Evolutionary conservation across 1,140 invertebrate species (phyloP).

Genomic region (Cryptotermes secundus): DNA sequence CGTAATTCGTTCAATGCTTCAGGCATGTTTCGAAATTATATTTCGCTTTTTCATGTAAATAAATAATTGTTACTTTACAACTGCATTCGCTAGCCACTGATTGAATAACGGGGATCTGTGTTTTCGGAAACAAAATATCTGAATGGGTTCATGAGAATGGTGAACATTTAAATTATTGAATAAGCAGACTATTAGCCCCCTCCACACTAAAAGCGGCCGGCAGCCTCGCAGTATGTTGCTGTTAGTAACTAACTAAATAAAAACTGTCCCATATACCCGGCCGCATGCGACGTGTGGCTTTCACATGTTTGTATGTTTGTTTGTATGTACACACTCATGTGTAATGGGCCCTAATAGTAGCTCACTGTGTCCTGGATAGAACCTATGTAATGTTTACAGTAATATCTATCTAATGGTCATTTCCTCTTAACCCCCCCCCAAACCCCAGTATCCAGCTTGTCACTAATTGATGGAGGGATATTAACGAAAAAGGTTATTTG

Average conservation of each 20-base stretch:
- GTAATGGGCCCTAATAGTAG: constrained; percentile 5
- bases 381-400: background rate
- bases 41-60: background rate
- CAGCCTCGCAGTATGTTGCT: background rate
- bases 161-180: constrained; percentile 4
- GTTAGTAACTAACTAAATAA: background rate
- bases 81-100: background rate
- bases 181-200: background rate
- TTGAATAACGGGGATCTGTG: background rate
- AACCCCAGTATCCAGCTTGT: background rate
- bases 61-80: background rate
- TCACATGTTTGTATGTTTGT: background rate
- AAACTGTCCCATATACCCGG: constrained; percentile 11
- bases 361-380: background rate
- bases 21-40: background rate
- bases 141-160: constrained; percentile 11
- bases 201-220: background rate
- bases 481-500: constrained; percentile 18
- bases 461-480: background rate
- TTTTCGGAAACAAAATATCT: constrained; percentile 1
- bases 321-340: background rate
- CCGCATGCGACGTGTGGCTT: background rate
- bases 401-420: background rate
- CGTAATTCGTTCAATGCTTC: background rate
- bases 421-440: background rate